A percentile compares a stretch with the other conserved stretches of the same genome.
Conservation (phyloP, 2,888 invertebrate genomes). For the Tetranychus truncatus region DNA sequence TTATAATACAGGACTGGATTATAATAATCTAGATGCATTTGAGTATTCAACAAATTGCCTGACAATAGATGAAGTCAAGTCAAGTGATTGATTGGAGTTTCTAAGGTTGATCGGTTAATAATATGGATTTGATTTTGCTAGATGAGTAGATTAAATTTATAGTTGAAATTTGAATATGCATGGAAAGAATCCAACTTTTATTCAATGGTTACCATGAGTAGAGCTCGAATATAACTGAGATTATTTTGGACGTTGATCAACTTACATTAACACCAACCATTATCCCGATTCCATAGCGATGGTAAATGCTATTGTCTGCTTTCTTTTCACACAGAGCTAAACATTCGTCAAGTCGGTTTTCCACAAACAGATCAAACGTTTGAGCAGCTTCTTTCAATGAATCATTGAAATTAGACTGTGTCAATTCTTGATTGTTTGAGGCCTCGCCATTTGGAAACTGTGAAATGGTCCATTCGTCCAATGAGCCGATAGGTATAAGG, state of each 20-base stretch:
- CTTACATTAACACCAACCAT: conserved; percentile 2
- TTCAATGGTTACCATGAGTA: too few relatives aligned
- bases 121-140: too few relatives aligned
- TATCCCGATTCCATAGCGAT: not conserved
- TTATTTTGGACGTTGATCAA: not conserved
- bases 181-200: too few relatives aligned
- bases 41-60: too few relatives aligned
- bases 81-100: too few relatives aligned
- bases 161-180: too few relatives aligned
- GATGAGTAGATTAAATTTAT: too few relatives aligned
- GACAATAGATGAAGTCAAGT: too few relatives aligned
- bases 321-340: not conserved
- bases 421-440: not conserved
- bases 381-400: not conserved
- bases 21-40: too few relatives aligned
- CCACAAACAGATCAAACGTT: not conserved
- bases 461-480: not conserved
- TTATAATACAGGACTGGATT: too few relatives aligned
- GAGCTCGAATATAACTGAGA: not conserved
- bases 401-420: not conserved
- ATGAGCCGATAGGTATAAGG: too few relatives aligned
- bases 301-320: not conserved
- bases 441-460: not conserved
- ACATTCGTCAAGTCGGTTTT: not conserved
- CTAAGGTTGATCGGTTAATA: too few relatives aligned